A percentile compares a stretch with the other conserved stretches of the same genome.
Conservation (phyloP, 1,140 invertebrate genomes). For the Ceratitis capitata region DNA sequence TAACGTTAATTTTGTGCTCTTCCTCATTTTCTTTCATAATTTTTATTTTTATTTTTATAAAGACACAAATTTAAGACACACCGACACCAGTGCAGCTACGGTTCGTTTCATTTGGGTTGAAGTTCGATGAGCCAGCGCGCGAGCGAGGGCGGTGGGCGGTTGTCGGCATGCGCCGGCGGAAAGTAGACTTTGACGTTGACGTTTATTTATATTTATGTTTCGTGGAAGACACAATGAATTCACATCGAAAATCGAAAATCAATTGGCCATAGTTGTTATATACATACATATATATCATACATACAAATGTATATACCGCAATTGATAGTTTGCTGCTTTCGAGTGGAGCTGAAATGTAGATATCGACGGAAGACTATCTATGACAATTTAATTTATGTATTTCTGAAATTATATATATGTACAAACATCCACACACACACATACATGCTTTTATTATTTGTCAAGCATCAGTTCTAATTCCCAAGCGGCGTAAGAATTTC, state of each 20-base stretch:
- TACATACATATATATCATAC: too few relatives aligned
- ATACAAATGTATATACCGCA: too few relatives aligned
- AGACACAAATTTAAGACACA: not conserved
- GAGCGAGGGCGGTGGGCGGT: not conserved
- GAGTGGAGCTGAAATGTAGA: too few relatives aligned
- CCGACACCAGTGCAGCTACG: not conserved
- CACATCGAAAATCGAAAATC: slow-evolving; percentile 24
- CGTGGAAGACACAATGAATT: slow-evolving; percentile 1
- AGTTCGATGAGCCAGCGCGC: not conserved
- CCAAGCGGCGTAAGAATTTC: not conserved
- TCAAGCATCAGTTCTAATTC: not conserved
- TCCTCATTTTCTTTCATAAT: not conserved
- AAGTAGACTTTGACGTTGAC: not conserved
- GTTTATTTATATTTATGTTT: slow-evolving; percentile 28
- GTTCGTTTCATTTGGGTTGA: not conserved
- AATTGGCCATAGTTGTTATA: slow-evolving; percentile 11
- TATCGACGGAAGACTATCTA: too few relatives aligned
- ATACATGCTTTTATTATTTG: not conserved
- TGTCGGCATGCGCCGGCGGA: not conserved
- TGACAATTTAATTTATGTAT: too few relatives aligned
- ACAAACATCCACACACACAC: not conserved
- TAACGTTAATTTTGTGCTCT: not conserved
- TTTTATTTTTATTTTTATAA: not conserved
- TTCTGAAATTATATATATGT: not conserved
- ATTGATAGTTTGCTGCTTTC: slow-evolving; percentile 4